Conservation (phyloP, 2,797 vertebrate genomes). For the Synaphobranchus kaupii region DNA sequence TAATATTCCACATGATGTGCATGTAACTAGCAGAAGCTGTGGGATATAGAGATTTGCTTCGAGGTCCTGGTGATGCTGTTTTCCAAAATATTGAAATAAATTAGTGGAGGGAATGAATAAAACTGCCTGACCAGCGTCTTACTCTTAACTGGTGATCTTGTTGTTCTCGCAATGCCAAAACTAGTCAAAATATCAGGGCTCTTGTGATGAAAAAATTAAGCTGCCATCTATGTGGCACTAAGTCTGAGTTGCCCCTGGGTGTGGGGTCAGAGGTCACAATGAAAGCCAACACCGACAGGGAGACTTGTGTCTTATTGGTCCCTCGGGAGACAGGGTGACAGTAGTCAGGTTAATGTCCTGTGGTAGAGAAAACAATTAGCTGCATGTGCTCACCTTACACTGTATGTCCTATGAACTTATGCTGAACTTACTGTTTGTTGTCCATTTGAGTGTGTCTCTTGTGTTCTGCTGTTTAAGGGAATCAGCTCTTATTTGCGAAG, state of each 20-base stretch:
- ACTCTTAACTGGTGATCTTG: not conserved
- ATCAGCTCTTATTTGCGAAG: not conserved
- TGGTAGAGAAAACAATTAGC: not conserved
- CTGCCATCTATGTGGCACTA: not conserved
- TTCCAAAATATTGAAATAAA: not conserved
- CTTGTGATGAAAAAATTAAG: not conserved
- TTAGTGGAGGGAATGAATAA: not conserved
- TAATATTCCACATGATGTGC: not conserved
- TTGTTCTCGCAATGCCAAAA: not conserved
- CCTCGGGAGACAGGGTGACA: not conserved
- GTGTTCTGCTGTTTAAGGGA: not conserved
- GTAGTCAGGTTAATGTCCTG: not conserved
- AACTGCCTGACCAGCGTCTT: not conserved
- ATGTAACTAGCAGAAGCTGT: not conserved
- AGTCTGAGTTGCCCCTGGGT: not conserved
- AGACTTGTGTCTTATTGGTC: not conserved
- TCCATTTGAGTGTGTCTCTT: not conserved
- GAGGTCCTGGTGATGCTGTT: not conserved
- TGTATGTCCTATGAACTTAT: not conserved
- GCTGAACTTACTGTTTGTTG: not conserved
- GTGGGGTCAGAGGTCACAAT: not conserved
- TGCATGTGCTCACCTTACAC: no score
- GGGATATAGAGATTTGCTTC: not conserved
- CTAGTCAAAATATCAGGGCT: not conserved
- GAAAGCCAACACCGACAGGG: not conserved